A percentile compares a stretch with the other conserved stretches of the same genome.
phyloP scores from a whole-genome alignment of 2,113 vertebrate genomes.

The Clarias macrocephalus region DNA sequence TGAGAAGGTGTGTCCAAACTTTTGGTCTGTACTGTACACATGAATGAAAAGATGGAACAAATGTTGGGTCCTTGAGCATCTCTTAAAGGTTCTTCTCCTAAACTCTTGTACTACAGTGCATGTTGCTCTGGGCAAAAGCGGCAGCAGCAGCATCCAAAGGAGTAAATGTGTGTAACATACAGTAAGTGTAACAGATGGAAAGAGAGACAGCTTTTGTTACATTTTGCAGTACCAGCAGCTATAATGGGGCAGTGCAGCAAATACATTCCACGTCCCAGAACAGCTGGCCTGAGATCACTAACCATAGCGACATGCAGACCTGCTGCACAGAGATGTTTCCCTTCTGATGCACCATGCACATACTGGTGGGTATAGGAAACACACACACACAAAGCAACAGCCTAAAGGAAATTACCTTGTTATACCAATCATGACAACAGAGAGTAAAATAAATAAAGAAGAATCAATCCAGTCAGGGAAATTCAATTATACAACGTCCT shows the following conservation, averaged over 20 bases:
- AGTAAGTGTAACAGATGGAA: too few relatives aligned
- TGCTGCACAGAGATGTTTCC: not conserved
- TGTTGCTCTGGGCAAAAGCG: not conserved
- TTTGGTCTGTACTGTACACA: too few relatives aligned
- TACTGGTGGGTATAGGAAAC: too few relatives aligned
- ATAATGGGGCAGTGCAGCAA: not conserved
- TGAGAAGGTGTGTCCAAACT: too few relatives aligned
- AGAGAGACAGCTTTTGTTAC: too few relatives aligned
- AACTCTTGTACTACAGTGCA: too few relatives aligned
- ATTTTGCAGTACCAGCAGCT: too few relatives aligned
- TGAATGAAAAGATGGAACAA: not conserved
- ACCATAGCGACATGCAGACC: not conserved
- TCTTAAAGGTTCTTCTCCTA: too few relatives aligned
- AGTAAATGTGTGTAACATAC: too few relatives aligned
- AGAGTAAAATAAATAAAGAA: not conserved
- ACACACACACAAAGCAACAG: not conserved
- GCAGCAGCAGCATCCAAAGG: too few relatives aligned
- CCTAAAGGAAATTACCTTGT: not conserved
- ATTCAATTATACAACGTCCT: not conserved
- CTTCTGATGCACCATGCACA: not conserved
- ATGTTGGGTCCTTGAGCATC: too few relatives aligned
- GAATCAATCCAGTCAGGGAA: not conserved
- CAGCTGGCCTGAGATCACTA: too few relatives aligned
- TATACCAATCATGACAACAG: not conserved
- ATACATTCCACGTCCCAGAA: not conserved